Conservation (phyloP, 2,113 vertebrate genomes). For the Caranx melampygus region DNA sequence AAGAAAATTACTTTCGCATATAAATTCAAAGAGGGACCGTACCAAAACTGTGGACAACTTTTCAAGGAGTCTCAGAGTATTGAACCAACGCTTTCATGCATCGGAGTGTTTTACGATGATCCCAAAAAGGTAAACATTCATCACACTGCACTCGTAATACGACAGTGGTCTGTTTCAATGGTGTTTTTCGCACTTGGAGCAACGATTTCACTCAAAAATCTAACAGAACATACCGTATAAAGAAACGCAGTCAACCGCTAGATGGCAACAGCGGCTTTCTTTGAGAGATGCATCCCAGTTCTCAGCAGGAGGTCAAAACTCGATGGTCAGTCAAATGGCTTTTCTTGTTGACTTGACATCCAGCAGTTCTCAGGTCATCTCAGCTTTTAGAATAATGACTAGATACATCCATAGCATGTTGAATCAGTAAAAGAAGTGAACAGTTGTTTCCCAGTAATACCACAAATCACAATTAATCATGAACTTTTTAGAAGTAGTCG, state of each 20-base stretch:
- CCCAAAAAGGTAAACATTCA: slow-evolving; percentile 85
- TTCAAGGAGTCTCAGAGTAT: slow-evolving; percentile 89
- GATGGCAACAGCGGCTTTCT: slow-evolving; percentile 63
- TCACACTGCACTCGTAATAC: background rate
- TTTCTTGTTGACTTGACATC: too few relatives aligned
- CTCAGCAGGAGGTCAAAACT: background rate
- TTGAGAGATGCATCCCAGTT: background rate
- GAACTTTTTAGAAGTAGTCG: background rate
- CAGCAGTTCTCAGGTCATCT: too few relatives aligned
- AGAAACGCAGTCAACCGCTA: slow-evolving; percentile 24
- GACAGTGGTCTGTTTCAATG: rapidly evolving
- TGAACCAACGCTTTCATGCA: slow-evolving; percentile 86
- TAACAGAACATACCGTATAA: too few relatives aligned
- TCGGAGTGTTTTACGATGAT: slow-evolving; percentile 92
- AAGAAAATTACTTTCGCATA: slow-evolving; percentile 89
- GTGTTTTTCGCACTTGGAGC: background rate
- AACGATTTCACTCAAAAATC: background rate
- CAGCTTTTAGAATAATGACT: background rate
- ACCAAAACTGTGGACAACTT: slow-evolving; percentile 85
- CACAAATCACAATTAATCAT: background rate
- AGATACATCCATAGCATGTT: background rate
- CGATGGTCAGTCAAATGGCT: too few relatives aligned
- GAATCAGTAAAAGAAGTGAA: background rate
- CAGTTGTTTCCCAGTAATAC: background rate
- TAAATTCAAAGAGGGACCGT: slow-evolving; percentile 89